Evolutionary conservation across 2,113 vertebrate species (phyloP).

Genomic region (Chionomys nivalis): DNA sequence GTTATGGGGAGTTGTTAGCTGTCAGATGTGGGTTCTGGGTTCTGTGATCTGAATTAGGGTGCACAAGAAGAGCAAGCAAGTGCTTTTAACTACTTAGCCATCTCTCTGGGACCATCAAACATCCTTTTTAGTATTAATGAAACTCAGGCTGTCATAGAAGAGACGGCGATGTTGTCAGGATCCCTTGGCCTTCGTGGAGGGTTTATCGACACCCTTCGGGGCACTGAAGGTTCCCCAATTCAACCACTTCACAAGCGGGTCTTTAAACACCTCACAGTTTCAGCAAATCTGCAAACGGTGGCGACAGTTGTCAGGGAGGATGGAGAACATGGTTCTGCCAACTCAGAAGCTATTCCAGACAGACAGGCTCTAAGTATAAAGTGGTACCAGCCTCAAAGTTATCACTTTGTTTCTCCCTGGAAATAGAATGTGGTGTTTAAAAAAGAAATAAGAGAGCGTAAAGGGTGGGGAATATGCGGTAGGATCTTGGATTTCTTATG

Average conservation of each 20-base stretch:
- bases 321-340: background rate
- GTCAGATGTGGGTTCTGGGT: background rate
- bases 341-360: background rate
- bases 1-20: background rate
- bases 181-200: rapidly evolving
- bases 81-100: background rate
- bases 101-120: too few species aligned
- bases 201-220: background rate
- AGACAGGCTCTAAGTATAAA: background rate
- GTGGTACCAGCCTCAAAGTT: background rate
- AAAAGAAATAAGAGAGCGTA: background rate
- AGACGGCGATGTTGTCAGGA: rapidly evolving
- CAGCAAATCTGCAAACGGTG: background rate
- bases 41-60: background rate
- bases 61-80: background rate
- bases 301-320: background rate
- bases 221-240: rapidly evolving
- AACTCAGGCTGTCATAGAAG: rapidly evolving
- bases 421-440: slow-evolving; percentile 13
- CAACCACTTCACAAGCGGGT: rapidly evolving
- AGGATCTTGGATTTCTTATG: background rate
- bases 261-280: background rate
- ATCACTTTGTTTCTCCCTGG: background rate
- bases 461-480: background rate
- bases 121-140: background rate